Evolutionary conservation across 2,888 invertebrate genomes (phyloP), one percentile per base, ranked within the genome.

Genomic region (Nysson spinosus): DNA sequence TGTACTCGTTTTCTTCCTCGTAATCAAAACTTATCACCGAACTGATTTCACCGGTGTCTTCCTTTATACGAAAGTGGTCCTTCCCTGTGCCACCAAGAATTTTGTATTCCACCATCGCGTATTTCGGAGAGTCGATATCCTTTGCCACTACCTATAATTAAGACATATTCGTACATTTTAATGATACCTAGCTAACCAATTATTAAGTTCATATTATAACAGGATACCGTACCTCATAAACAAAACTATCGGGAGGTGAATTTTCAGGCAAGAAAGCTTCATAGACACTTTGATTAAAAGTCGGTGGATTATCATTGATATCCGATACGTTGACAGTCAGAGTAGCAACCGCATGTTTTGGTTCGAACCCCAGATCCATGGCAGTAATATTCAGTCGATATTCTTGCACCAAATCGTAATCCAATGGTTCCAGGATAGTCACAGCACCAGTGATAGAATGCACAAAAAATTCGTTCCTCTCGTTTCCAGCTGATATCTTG

Each of bases 281-380:
- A 83, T 94, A 97, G 46, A 90, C 88, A 0, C 91, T 89, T 83
- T 94, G 93, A 85, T 94, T 93, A 82, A 98, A 98, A 9, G 90
- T 88, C 0, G 98, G 98, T 6, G 96, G 92, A 85, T 98, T 97
- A 82, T 98, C 97, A 82, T 97, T 98, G 28, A 97, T 95, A 83
- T 98, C 98, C 0, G 95, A 95, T 1, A 98, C 89, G 49, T 93
- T 94, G 0, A 98, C 93, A 0, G 94, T 95, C 4, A 97, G 88
- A 76, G 94, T 93, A 0, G 95, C 95, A 3, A 93, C 92, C 0
- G 95, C 91, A 80, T 91, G 91, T 75, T 91, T 92, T 0, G 94
- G 90, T 72, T 94, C 92, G 82, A 95, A 96, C 1, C 94, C 97
- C 44, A 95, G 88, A 88, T 98, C 98, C 66, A 90, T 91, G 0